phyloP scores from a whole-genome alignment of 2,797 vertebrate species.

The Parambassis ranga region DNA sequence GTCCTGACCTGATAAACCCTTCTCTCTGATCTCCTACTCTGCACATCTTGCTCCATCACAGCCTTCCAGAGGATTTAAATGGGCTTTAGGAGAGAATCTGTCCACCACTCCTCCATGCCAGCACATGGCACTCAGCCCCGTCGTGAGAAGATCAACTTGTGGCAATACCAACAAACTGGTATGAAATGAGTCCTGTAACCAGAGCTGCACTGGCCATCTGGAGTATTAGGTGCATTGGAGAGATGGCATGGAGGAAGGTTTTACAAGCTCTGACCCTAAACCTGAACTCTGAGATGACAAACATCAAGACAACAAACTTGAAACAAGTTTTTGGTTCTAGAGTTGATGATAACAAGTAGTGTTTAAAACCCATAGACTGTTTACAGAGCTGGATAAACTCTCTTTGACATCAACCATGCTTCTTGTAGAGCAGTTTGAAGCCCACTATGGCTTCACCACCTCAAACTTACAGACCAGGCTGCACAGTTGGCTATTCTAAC shows the following conservation, averaged over 20 bases:
- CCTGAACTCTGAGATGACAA: background rate
- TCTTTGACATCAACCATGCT: too few species aligned
- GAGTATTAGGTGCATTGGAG: slow-evolving; percentile 2
- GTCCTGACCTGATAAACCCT: slow-evolving; percentile 49
- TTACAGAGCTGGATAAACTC: too few species aligned
- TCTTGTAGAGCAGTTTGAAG: too few species aligned
- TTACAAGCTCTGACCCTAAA: slow-evolving; percentile 14
- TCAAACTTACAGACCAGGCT: too few species aligned
- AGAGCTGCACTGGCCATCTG: slow-evolving; percentile 58
- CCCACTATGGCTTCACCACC: too few species aligned
- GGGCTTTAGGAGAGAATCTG: slow-evolving; percentile 59
- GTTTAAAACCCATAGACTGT: too few species aligned
- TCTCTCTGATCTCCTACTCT: slow-evolving; percentile 10
- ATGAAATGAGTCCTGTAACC: slow-evolving; percentile 24
- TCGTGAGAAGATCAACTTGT: slow-evolving; percentile 49
- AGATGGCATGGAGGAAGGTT: background rate
- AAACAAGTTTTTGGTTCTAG: background rate
- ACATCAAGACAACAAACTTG: background rate
- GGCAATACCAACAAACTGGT: slow-evolving; percentile 34
- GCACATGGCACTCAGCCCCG: slow-evolving; percentile 30
- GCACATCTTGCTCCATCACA: slow-evolving; percentile 17
- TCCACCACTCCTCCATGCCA: slow-evolving; percentile 48
- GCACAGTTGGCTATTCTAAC: too few species aligned
- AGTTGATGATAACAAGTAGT: background rate
- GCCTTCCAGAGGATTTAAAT: slow-evolving; percentile 59